A percentile compares a stretch with the other conserved stretches of the same genome.
Evolutionary conservation across 2,797 vertebrate species (phyloP).

Genomic region (Diplodus sargus): DNA sequence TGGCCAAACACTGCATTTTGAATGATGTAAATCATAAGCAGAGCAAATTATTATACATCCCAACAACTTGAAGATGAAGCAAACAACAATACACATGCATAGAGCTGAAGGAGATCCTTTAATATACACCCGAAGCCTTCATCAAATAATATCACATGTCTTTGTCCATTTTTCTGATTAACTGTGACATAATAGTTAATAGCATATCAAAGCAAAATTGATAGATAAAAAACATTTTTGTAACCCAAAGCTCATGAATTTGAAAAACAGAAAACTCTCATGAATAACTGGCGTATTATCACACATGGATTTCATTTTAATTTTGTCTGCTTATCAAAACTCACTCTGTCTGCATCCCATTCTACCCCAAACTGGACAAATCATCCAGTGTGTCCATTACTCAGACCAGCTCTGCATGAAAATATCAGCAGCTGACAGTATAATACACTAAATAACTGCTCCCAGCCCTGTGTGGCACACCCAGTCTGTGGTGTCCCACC

Average conservation of each 20-base stretch:
- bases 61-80: neutral
- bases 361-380: neutral
- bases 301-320: constrained; percentile 5
- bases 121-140: neutral
- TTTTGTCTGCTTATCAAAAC: neutral
- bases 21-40: neutral
- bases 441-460: constrained; percentile 14
- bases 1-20: neutral
- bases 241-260: neutral
- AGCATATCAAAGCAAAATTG: neutral
- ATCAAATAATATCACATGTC: neutral
- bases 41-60: neutral
- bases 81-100: neutral
- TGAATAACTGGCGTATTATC: neutral
- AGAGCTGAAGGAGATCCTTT: neutral
- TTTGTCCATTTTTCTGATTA: neutral
- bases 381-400: constrained; percentile 12
- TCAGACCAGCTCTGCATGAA: neutral
- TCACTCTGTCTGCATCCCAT: neutral
- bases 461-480: neutral
- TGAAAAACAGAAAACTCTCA: neutral
- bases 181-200: neutral
- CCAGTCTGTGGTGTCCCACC: constrained; percentile 5
- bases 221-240: neutral
- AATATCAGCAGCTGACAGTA: constrained; percentile 37